These are phyloP conservation scores for Argyra leucocephala DNA, from an alignment of 2,888 invertebrate species.

Conservation along the genomic window DNA sequence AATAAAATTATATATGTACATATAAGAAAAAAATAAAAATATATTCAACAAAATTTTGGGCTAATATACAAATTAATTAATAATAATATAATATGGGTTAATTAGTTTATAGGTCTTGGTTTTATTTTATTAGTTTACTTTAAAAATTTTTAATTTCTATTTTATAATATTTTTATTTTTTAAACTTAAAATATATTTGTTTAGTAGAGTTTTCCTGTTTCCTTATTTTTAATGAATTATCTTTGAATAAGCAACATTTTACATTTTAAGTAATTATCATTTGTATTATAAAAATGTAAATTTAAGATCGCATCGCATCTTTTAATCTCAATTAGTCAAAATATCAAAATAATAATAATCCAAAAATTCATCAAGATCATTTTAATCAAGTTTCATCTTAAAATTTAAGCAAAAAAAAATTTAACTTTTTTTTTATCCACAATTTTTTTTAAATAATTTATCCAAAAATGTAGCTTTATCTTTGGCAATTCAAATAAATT, in stretches of 20 bases:
- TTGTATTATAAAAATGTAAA: background rate
- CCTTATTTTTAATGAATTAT: background rate
- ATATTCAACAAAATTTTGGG: background rate
- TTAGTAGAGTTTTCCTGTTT: too few relatives aligned
- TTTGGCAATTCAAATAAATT: too few relatives aligned
- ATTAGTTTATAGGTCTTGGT: background rate
- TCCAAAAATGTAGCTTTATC: too few relatives aligned
- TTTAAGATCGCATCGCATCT: background rate
- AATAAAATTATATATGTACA: background rate
- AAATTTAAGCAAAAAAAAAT: background rate
- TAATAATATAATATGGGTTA: background rate
- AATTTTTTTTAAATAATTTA: too few relatives aligned
- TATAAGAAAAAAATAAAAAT: background rate
- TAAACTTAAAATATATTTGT: too few relatives aligned
- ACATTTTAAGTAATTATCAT: background rate
- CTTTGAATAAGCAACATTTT: background rate
- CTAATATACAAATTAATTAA: background rate
- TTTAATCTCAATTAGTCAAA: background rate
- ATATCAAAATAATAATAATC: background rate
- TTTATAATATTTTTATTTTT: background rate
- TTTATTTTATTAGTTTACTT: background rate
- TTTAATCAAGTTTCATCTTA: conserved; percentile 6
- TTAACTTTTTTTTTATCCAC: too few relatives aligned
- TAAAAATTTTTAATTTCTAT: background rate
- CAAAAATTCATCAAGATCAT: background rate